phyloP scores from a whole-genome alignment of 2,113 vertebrate genomes.

The Rhabdornis inornatus region DNA sequence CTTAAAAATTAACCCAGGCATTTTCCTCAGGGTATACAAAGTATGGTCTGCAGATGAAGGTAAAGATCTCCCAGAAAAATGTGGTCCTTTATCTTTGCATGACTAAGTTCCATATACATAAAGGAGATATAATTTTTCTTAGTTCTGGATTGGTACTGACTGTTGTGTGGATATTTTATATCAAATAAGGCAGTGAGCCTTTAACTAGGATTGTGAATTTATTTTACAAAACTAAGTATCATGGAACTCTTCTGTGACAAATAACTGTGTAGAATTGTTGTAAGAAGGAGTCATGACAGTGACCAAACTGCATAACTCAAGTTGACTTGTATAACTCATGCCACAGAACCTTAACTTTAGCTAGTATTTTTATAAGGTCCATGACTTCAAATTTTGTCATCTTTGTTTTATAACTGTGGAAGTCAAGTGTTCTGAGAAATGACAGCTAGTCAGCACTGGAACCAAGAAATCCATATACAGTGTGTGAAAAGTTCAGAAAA shows the following conservation, averaged over 20 bases:
- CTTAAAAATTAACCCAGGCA: neutral
- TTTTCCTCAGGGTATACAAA: neutral
- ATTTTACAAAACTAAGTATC: neutral
- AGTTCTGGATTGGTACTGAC: neutral
- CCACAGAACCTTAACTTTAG: neutral
- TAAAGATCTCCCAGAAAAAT: neutral
- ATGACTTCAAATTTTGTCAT: neutral
- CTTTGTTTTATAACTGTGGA: neutral
- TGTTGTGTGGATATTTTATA: neutral
- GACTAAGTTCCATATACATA: fast-evolving
- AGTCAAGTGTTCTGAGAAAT: neutral
- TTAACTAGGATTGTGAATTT: neutral
- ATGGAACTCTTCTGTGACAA: neutral
- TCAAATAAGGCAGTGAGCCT: neutral
- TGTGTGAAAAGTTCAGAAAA: neutral
- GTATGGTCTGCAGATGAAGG: neutral
- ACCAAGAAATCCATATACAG: neutral
- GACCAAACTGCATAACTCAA: neutral
- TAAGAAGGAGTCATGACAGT: neutral
- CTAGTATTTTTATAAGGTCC: neutral
- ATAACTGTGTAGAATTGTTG: neutral
- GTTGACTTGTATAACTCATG: neutral
- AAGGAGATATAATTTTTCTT: neutral
- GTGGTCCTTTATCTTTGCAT: neutral
- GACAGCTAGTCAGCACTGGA: neutral